Percentiles rank a stretch among this genome's conserved stretches.
Conservation (phyloP, 92 coral and sea anemone species). For the Bergia sp. region DNA sequence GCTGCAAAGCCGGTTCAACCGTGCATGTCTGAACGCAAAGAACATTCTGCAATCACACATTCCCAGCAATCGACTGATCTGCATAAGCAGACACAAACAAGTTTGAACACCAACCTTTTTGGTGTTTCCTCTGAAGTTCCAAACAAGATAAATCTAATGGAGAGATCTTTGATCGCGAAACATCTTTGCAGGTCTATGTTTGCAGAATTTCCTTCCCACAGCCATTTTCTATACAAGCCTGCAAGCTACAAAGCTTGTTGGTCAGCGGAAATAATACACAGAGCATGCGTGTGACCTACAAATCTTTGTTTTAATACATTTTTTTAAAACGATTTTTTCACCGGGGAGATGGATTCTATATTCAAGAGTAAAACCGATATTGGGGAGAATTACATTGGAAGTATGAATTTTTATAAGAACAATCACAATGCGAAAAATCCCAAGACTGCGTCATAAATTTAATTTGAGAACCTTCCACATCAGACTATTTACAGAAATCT, state of each 20-base stretch:
- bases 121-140: not conserved
- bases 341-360: too few relatives aligned
- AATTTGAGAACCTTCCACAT: too few relatives aligned
- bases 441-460: too few relatives aligned
- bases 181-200: not conserved
- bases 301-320: too few relatives aligned
- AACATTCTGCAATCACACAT: not conserved
- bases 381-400: too few relatives aligned
- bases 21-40: not conserved
- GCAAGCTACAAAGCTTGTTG: not conserved
- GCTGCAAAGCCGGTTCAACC: not conserved
- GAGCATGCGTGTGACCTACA: not conserved
- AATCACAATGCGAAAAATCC: too few relatives aligned
- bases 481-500: too few relatives aligned
- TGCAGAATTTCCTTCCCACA: not conserved
- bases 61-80: not conserved
- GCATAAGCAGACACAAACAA: not conserved
- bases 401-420: too few relatives aligned
- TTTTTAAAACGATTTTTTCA: too few relatives aligned
- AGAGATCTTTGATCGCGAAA: not conserved
- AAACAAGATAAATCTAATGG: not conserved
- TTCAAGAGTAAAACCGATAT: too few relatives aligned
- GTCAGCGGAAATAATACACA: not conserved
- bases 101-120: not conserved
- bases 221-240: not conserved